These are phyloP conservation scores for Dysmachus trigonus DNA, from an alignment of 2,888 invertebrate species.

Conservation along the genomic window DNA sequence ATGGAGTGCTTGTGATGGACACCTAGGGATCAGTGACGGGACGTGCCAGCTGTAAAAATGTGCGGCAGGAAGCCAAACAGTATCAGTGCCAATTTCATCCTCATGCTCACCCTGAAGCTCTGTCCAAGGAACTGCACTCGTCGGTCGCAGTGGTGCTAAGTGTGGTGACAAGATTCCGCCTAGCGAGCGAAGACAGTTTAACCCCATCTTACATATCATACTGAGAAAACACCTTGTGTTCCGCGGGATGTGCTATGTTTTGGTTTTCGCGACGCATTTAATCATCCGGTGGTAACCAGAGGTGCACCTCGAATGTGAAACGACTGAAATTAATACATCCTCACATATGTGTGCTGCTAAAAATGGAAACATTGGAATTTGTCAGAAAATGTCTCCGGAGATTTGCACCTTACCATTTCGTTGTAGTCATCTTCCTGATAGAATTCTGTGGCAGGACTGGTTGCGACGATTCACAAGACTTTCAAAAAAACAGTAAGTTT, in stretches of 20 bases:
- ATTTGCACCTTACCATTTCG: constrained; percentile 51
- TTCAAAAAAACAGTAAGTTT: constrained; percentile 65
- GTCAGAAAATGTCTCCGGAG: constrained; percentile 53
- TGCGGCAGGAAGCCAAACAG: constrained; percentile 11
- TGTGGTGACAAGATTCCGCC: neutral
- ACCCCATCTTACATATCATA: constrained; percentile 12
- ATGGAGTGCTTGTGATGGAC: neutral
- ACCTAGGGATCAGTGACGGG: constrained; percentile 8
- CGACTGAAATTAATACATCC: constrained; percentile 17
- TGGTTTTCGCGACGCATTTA: neutral
- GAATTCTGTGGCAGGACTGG: constrained; percentile 55
- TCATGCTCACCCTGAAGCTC: constrained; percentile 51
- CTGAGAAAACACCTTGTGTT: neutral
- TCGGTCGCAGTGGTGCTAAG: neutral
- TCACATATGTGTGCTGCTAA: constrained; percentile 53
- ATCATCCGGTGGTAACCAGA: constrained; percentile 26
- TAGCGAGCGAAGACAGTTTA: neutral
- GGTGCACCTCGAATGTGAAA: constrained; percentile 33
- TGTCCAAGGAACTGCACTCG: constrained; percentile 44
- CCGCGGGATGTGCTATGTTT: neutral
- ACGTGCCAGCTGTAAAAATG: constrained; percentile 19
- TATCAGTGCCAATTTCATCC: constrained; percentile 49
- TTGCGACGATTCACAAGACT: constrained; percentile 64
- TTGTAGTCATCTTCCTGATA: constrained; percentile 54
- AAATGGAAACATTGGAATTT: constrained; percentile 54